These are phyloP conservation scores for Conger conger DNA, from an alignment of 2,113 vertebrate species.

Conservation along the genomic window DNA sequence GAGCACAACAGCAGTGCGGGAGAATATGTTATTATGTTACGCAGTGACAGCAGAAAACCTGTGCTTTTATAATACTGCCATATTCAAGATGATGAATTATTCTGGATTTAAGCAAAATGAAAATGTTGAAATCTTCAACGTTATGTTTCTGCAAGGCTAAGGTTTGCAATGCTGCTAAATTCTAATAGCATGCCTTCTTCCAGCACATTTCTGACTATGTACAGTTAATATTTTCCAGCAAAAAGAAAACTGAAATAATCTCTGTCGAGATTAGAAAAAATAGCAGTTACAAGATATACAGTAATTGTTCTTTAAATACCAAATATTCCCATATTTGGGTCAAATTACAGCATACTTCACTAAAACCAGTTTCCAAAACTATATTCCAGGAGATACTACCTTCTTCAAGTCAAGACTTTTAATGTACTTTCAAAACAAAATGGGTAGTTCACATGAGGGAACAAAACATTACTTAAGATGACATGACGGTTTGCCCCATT, in stretches of 20 bases:
- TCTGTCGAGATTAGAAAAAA: background rate
- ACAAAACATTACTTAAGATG: background rate
- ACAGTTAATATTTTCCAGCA: background rate
- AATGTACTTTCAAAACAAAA: background rate
- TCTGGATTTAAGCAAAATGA: background rate
- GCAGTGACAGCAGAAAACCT: background rate
- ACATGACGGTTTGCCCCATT: background rate
- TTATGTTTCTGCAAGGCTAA: background rate
- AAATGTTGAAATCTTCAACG: background rate
- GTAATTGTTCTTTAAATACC: background rate
- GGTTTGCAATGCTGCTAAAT: background rate
- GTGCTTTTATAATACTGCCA: background rate
- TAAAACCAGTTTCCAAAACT: background rate
- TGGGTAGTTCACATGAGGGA: background rate
- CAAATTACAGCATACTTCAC: background rate
- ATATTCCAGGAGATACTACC: background rate
- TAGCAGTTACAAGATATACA: background rate
- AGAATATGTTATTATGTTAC: background rate
- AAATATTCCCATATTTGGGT: background rate
- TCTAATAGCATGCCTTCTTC: background rate
- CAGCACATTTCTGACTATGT: background rate
- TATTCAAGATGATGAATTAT: background rate
- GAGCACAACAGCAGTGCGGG: background rate
- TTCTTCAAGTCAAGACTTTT: background rate
- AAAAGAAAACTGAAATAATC: background rate